Conservation (phyloP, 2,113 vertebrate species). For the Halichoeres trimaculatus region DNA sequence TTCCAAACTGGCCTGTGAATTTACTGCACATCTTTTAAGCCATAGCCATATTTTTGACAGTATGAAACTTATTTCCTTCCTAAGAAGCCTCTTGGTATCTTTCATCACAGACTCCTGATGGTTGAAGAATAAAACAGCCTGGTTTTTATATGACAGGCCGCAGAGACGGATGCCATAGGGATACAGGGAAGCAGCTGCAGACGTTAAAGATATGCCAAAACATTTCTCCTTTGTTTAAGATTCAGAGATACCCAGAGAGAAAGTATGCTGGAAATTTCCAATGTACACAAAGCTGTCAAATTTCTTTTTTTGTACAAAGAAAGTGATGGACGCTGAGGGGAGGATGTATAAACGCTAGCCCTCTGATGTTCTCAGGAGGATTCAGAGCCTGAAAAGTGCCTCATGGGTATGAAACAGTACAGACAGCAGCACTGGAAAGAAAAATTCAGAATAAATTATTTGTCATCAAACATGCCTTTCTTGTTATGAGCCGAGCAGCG, state of each 20-base stretch:
- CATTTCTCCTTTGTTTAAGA: slow-evolving; percentile 3
- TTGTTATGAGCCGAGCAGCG: slow-evolving; percentile 43
- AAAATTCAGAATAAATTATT: slow-evolving; percentile 56
- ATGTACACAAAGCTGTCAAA: not conserved
- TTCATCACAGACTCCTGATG: slow-evolving; percentile 29
- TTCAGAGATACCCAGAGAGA: slow-evolving; percentile 18
- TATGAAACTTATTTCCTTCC: slow-evolving; percentile 61
- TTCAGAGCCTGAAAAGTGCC: slow-evolving; percentile 13
- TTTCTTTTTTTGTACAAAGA: slow-evolving; percentile 11
- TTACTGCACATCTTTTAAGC: slow-evolving; percentile 49
- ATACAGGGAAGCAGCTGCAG: slow-evolving; percentile 36
- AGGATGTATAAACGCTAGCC: not conserved
- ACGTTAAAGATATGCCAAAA: slow-evolving; percentile 18
- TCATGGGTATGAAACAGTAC: not conserved
- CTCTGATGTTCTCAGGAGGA: slow-evolving; percentile 35
- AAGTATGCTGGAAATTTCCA: not conserved
- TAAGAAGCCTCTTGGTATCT: slow-evolving; percentile 56
- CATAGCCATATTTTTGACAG: slow-evolving; percentile 55
- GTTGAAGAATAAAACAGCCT: slow-evolving; percentile 54
- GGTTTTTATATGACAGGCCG: slow-evolving; percentile 49
- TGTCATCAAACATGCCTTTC: slow-evolving; percentile 62
- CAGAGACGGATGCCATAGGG: slow-evolving; percentile 33
- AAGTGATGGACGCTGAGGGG: not conserved
- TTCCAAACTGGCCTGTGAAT: slow-evolving; percentile 61
- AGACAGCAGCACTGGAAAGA: slow-evolving; percentile 25